Base-by-base conservation (phyloP, 1,140 invertebrate genomes). In the Drosophila novamexicana region DNA sequence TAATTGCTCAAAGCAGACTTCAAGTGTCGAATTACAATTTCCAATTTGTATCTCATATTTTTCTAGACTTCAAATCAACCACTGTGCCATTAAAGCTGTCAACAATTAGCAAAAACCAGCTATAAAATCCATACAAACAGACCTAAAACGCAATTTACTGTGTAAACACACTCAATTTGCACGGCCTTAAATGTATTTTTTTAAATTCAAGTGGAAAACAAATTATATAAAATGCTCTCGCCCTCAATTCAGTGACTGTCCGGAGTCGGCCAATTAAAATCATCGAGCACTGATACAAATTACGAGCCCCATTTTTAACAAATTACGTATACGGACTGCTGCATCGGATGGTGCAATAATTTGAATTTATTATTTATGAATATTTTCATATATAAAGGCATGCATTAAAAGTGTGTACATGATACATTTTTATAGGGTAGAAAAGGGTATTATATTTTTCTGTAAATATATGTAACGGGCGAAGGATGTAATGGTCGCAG, bases 331-430 rank as follows among this genome's bases (percentile, higher is more conserved):
- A 36, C 39, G 3, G 50, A 44, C 42, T 40, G 36, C 47, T 39
- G 29, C 39, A 29, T 44, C 37, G 50, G 63, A 39, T 39, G 72
- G 22, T 8, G 37, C 50, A 70, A 77, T 78, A 81, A 86, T 86
- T 88, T 79, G 63, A 73, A 86, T 76, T 88, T 79, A 88, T 82
- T 75, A 75, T 69, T 75, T 69, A 75, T 75, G 2, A 42, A 9
- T 34, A 64, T 66, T 62, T 65, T 78, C 29, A 53, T 36, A 65
- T 37, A 36, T 50, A 12, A 29, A 56, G 8, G 34, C 18, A 16
- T 40, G 29, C 22, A 50, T n/a, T 50, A 14, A 14, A 50, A 18
- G 36, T 22, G 36, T 57, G 36, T 50, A 6, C 34, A 29, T 2
- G 7, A 42, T 42, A 14, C 7, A 5, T 2, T 42, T 42, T 37